phyloP scores from a whole-genome alignment of 1,140 invertebrate species.

The Rhyacophila brunnea region DNA sequence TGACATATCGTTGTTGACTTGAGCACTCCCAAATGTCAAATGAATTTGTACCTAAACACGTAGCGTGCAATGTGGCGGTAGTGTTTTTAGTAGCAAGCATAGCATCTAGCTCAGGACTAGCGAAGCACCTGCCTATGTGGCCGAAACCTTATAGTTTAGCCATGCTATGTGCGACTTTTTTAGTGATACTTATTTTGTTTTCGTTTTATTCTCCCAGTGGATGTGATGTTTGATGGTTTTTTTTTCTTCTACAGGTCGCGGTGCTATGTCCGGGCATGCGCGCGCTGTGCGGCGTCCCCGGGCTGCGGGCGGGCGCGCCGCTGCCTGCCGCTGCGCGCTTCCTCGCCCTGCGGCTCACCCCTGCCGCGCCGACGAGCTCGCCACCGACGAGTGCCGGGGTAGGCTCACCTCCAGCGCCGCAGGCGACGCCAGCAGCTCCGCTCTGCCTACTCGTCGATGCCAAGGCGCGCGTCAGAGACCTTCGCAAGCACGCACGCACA shows the following conservation, averaged over 20 bases:
- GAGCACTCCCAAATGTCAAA: no score
- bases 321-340: slow-evolving; percentile 40
- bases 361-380: neutral
- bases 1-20: no score
- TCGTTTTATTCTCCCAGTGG: no score
- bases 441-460: slow-evolving; percentile 60
- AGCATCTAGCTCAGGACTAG: no score
- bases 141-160: no score
- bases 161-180: no score
- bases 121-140: no score
- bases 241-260: slow-evolving; percentile 7
- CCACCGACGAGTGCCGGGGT: slow-evolving; percentile 23
- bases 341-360: slow-evolving; percentile 23
- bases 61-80: no score
- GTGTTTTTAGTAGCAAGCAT: no score
- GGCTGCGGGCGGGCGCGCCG: slow-evolving; percentile 49
- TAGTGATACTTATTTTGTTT: no score
- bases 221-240: neutral
- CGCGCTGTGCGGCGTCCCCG: slow-evolving; percentile 53
- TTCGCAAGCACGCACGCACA: slow-evolving; percentile 61
- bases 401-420: slow-evolving; percentile 39
- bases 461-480: slow-evolving; percentile 66
- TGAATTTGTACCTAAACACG: no score
- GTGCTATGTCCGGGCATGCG: slow-evolving; percentile 50
- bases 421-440: slow-evolving; percentile 45